Percentiles rank a stretch among this genome's conserved stretches.
Evolutionary conservation across 2,888 invertebrate species (phyloP).

Genomic region (Sarcophaga caerulescens): DNA sequence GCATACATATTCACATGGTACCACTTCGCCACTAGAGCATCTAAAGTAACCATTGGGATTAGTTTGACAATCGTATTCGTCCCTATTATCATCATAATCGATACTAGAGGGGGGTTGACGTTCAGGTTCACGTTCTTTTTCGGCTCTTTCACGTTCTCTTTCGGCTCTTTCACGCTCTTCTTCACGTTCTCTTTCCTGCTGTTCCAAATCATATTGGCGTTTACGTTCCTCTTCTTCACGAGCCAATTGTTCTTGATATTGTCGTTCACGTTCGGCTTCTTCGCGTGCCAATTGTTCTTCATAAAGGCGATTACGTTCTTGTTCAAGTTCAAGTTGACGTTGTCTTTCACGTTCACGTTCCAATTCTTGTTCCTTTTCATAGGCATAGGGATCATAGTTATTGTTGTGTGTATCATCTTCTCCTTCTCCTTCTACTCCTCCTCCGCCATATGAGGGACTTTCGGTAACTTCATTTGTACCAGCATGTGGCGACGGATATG

Average conservation of each 20-base stretch:
- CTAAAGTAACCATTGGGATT: slow-evolving; percentile 83
- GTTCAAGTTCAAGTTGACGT: slow-evolving; percentile 35
- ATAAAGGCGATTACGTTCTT: slow-evolving; percentile 33
- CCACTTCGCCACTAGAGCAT: slow-evolving; percentile 84
- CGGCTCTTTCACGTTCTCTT: slow-evolving; percentile 20
- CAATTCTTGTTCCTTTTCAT: slow-evolving; percentile 45
- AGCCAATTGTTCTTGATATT: no score
- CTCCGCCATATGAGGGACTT: slow-evolving; percentile 13
- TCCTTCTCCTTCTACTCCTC: no score
- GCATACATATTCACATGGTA: slow-evolving; percentile 83
- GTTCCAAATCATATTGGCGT: no score
- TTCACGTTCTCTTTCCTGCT: no score
- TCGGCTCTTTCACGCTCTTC: slow-evolving; percentile 33
- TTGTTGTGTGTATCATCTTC: not conserved
- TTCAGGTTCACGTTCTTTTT: slow-evolving; percentile 2
- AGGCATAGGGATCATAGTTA: slow-evolving; percentile 43
- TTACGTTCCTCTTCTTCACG: slow-evolving; percentile 25
- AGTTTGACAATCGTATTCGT: slow-evolving; percentile 63
- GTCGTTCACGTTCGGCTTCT: slow-evolving; percentile 20
- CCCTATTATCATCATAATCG: slow-evolving; percentile 6
- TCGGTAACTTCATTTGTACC: slow-evolving; percentile 22
- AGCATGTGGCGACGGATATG: not conserved
- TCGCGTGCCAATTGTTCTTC: slow-evolving; percentile 44
- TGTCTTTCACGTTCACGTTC: slow-evolving; percentile 51
- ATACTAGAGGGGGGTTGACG: not conserved